Base-by-base conservation (phyloP, 1,140 invertebrate genomes). In the Nylanderia fulva region DNA sequence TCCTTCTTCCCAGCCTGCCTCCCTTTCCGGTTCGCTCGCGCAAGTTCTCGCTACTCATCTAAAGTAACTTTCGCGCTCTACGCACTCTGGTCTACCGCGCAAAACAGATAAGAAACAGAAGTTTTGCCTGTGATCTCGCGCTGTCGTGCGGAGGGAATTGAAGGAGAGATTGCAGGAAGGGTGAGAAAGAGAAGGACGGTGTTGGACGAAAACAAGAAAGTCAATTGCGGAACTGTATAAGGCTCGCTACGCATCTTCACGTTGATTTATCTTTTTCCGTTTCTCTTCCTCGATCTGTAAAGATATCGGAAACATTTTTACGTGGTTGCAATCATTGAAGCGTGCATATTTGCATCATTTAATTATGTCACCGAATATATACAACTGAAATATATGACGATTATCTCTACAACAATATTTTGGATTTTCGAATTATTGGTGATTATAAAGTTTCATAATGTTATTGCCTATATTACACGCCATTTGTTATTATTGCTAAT, bases 291-390 rank as follows among this genome's bases (percentile, higher is more conserved):
- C 80, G 86, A 88, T 89, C 80, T 61, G 29, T 79, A 69, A 89
- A 56, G 80, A 85, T 90, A 91, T 91, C 80, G 80, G 45, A 80
- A 75, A 86, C 87, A 91, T 89, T 86, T 90, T 88, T n/a, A n/a
- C n/a, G 63, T 80, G 69, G 58, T 84, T 72, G 60, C 27, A 45
- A 82, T 21, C 39, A 6, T 27, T n/a, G 36, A 56, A 42, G 18
- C 24, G 77, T 36, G 71, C 39, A 56, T 68, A 58, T 72, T 80
- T 29, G 21, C 36, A 4, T 1, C 6, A 71, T 13, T 13, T 52
- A 66, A 77, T 77, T 64, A 63, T 63, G 15, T 45, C 18, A 29
- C 18, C 58, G 48, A 56, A 56, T 36, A 33, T 21, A 56, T 56
- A 33, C 24, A 48, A 72, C 54, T 42, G 36, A 76, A 76, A 61